Conservation (phyloP, 1,140 invertebrate genomes). For the Oedothorax gibbosus region DNA sequence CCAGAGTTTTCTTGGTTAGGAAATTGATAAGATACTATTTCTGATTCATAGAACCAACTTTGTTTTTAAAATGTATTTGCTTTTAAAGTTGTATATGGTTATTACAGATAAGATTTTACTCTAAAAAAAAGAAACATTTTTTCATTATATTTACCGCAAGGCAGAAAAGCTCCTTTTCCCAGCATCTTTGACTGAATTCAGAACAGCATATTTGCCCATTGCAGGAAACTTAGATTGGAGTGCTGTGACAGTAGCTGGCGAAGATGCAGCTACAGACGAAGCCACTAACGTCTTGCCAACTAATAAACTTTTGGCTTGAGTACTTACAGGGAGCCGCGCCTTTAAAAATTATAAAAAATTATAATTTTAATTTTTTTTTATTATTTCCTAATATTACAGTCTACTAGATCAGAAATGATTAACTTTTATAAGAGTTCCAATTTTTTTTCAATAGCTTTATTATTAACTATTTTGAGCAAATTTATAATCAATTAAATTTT, state of each 20-base stretch:
- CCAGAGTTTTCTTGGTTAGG: too few species aligned
- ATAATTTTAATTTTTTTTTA: background rate
- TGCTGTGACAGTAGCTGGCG: slow-evolving; percentile 60
- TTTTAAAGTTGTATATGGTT: too few species aligned
- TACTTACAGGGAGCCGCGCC: slow-evolving; percentile 1
- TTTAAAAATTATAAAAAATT: background rate
- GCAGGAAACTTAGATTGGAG: slow-evolving; percentile 53
- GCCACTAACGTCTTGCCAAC: slow-evolving; percentile 55
- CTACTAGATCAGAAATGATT: too few species aligned
- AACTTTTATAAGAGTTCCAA: too few species aligned
- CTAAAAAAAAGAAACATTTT: background rate
- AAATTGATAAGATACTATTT: too few species aligned
- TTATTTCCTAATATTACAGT: too few species aligned
- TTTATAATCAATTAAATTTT: too few species aligned
- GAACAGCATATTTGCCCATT: slow-evolving; percentile 65
- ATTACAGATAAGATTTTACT: too few species aligned
- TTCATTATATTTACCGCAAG: slow-evolving; percentile 18
- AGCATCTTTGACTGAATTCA: slow-evolving; percentile 72
- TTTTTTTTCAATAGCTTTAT: too few species aligned
- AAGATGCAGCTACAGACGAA: slow-evolving; percentile 58
- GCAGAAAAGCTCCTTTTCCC: slow-evolving; percentile 70
- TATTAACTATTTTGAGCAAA: too few species aligned
- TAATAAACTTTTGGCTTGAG: slow-evolving; percentile 31
- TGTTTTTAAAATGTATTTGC: too few species aligned
- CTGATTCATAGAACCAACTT: too few species aligned